Evolutionary conservation across 2,113 vertebrate genomes (phyloP), one percentile per base, ranked within the genome.

Genomic region (Grammomys dolichurus): DNA sequence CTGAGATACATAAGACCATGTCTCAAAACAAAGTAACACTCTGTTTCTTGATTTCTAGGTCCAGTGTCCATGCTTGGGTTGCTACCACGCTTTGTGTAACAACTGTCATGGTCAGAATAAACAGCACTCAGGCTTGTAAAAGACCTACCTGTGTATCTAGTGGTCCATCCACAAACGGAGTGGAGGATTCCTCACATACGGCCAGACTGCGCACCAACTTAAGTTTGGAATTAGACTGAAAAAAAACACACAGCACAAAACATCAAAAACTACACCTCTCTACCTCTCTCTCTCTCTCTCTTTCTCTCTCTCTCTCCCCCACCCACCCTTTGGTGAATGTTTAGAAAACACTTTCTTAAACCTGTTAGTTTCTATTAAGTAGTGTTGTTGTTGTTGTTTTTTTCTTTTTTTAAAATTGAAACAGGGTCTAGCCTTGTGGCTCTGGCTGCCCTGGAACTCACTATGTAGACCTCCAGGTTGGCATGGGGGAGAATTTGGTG

Each of bases 161-260:
- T 89, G 98, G 98, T 86, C 99, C 99, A 97, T 99, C 99, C 58
- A 98, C 98, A 90, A 99, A 99, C 26, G 99, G 99, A 94, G 98
- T 98, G 6, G 99, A 99, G 0, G 99, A 99, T 90, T 99, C 99
- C 96, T 99, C 99, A 98, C 99, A 99, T 10, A 99, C 99, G 90
- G 99, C 99, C 97, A 99, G 98, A 98, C 99, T 99, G 95, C 99
- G 99, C 95, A 99, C 99, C 98, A 99, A 98, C 97, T 99, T 99
- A 93, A 99, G 98, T 98, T 99, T 99, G 56, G 99, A 99, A 98
- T 99, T 99, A 90, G 99, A 99, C 99, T 99, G 98, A 46, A 98
- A 96, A 86, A 56, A 46, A 98, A 94, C 40, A 40, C 40, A 40
- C 3, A 73, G 5, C n/a, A 40, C 7, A 63, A 43, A 40, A 60